Evolutionary conservation across 2,797 vertebrate genomes (phyloP).

Genomic region (Neostethus bicornis): DNA sequence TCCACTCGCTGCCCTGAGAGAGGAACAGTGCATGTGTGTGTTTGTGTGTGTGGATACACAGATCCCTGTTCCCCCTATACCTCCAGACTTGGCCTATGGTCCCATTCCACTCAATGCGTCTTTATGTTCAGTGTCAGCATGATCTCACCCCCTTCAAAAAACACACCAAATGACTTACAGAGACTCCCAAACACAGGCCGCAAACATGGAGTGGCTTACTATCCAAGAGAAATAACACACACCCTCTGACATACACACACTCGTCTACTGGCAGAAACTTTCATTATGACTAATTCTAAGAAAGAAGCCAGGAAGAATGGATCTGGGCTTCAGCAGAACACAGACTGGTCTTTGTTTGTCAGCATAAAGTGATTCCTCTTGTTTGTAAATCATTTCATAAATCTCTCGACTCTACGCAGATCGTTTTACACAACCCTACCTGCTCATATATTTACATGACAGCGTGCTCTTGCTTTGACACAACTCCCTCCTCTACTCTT

Average conservation of each 20-base stretch:
- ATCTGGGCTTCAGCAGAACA: conserved; percentile 12
- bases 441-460: conserved; percentile 39
- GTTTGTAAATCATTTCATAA: background rate
- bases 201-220: conserved; percentile 60
- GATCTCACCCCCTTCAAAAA: conserved; percentile 78
- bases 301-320: conserved; percentile 30
- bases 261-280: conserved; percentile 37
- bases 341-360: conserved; percentile 3
- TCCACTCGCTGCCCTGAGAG: conserved; percentile 72
- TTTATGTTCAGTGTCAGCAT: conserved; percentile 82
- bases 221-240: conserved; percentile 72
- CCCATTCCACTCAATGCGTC: conserved; percentile 79
- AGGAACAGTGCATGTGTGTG: conserved; percentile 37
- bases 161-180: conserved; percentile 73
- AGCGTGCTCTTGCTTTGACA: conserved; percentile 48
- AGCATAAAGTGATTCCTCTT: background rate
- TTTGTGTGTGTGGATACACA: conserved; percentile 38
- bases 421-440: conserved; percentile 17
- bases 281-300: conserved; percentile 58
- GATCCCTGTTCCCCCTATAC: conserved; percentile 66
- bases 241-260: conserved; percentile 31
- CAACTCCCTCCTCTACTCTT: conserved; percentile 10
- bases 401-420: background rate
- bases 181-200: conserved; percentile 67
- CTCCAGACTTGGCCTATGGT: conserved; percentile 77